phyloP scores from a whole-genome alignment of 2,797 vertebrate species.

The Pseudopleuronectes americanus region DNA sequence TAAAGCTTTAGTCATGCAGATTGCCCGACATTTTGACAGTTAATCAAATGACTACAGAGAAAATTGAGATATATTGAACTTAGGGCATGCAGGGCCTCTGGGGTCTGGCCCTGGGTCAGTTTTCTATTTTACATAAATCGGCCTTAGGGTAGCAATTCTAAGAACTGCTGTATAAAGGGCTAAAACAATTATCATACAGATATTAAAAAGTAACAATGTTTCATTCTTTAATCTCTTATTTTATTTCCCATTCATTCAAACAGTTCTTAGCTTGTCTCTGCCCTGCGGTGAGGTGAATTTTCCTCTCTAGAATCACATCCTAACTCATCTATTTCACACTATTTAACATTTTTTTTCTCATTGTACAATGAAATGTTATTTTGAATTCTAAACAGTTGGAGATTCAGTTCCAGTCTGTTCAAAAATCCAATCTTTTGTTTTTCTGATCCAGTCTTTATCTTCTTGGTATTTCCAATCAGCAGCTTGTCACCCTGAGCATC shows the following conservation, averaged over 20 bases:
- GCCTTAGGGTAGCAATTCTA: background rate
- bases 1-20: background rate
- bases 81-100: background rate
- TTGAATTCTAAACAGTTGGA: constrained; percentile 4
- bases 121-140: background rate
- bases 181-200: background rate
- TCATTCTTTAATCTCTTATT: background rate
- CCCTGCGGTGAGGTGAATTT: background rate
- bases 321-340: background rate
- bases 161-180: background rate
- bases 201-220: background rate
- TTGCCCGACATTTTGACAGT: background rate
- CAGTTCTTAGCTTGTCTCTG: background rate
- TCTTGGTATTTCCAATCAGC: constrained; percentile 41
- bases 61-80: background rate
- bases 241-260: background rate
- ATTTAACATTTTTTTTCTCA: background rate
- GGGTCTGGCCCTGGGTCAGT: constrained; percentile 1
- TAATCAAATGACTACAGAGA: background rate
- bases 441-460: constrained; percentile 11
- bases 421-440: background rate
- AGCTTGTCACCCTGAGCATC: constrained; percentile 32
- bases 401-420: background rate
- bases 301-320: background rate
- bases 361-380: background rate